phyloP scores from a whole-genome alignment of 2,888 invertebrate species.

The Dione vanillae region DNA sequence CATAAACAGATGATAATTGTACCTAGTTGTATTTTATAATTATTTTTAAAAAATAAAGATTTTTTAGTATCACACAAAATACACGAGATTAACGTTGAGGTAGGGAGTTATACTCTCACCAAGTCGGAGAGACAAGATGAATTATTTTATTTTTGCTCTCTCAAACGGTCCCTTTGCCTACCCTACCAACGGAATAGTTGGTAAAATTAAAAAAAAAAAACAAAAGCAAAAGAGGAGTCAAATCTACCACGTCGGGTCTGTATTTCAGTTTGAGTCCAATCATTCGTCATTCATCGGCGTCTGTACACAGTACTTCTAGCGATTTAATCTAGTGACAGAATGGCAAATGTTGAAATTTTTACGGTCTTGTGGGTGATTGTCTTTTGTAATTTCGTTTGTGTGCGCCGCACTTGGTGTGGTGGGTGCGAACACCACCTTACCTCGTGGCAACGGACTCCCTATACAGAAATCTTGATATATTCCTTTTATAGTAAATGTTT shows the following conservation, averaged over 20 bases:
- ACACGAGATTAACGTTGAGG: too few relatives aligned
- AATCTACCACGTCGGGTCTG: constrained; percentile 66
- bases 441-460: constrained; percentile 71
- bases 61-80: too few relatives aligned
- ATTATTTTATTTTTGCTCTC: too few relatives aligned
- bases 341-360: constrained; percentile 75
- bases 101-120: too few relatives aligned
- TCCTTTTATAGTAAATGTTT: constrained; percentile 54
- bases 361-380: constrained; percentile 52
- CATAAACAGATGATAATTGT: too few relatives aligned
- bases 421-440: constrained; percentile 64
- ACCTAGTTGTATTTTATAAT: too few relatives aligned
- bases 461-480: constrained; percentile 48
- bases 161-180: too few relatives aligned
- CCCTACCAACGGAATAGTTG: too few relatives aligned
- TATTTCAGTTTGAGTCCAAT: constrained; percentile 67
- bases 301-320: constrained; percentile 74
- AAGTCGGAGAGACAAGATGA: too few relatives aligned
- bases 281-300: constrained; percentile 73
- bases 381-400: constrained; percentile 55
- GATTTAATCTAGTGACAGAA: constrained; percentile 77
- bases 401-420: constrained; percentile 60
- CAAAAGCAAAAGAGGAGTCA: constrained; percentile 65
- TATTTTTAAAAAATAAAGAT: too few relatives aligned
- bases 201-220: background rate